These are phyloP conservation scores for Eulemur coronatus DNA, from an alignment of 2,797 vertebrate genomes.

Conservation along the genomic window DNA sequence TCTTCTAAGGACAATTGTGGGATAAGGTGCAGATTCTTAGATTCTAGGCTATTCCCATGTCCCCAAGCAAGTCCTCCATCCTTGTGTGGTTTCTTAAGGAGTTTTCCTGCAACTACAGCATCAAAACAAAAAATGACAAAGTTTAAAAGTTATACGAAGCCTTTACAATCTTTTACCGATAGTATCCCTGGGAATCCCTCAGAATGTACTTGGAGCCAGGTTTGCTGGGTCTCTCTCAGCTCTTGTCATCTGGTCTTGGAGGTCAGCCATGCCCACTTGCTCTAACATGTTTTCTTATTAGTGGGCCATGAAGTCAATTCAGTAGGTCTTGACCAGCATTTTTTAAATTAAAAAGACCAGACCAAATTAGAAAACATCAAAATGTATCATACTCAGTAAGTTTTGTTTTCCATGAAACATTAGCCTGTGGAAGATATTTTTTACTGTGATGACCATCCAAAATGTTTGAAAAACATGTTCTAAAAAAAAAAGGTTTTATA, in stretches of 20 bases:
- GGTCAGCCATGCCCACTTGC: conserved; percentile 1
- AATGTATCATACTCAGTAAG: not conserved
- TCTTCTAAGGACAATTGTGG: not conserved
- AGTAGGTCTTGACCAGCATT: conserved; percentile 5
- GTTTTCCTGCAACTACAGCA: not conserved
- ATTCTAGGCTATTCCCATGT: not conserved
- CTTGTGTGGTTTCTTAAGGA: not conserved
- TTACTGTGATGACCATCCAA: not conserved
- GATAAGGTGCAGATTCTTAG: not conserved
- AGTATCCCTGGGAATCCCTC: not conserved
- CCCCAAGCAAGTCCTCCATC: not conserved
- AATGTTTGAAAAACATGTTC: conserved; percentile 26
- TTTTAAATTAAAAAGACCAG: conserved; percentile 38
- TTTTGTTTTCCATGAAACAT: not conserved
- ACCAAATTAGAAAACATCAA: not conserved
- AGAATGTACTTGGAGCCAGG: not conserved
- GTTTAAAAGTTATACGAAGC: not conserved
- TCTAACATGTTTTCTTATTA: conserved; percentile 45
- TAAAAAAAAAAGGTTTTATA: not conserved
- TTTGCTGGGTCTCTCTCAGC: not conserved
- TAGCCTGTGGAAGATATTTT: not conserved
- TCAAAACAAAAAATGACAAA: conserved; percentile 26
- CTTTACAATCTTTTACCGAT: not conserved
- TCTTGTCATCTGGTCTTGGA: conserved; percentile 4
- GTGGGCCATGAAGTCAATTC: conserved; percentile 24